These are phyloP conservation scores for Epinotia nisella DNA, from an alignment of 2,888 invertebrate species.

Conservation along the genomic window DNA sequence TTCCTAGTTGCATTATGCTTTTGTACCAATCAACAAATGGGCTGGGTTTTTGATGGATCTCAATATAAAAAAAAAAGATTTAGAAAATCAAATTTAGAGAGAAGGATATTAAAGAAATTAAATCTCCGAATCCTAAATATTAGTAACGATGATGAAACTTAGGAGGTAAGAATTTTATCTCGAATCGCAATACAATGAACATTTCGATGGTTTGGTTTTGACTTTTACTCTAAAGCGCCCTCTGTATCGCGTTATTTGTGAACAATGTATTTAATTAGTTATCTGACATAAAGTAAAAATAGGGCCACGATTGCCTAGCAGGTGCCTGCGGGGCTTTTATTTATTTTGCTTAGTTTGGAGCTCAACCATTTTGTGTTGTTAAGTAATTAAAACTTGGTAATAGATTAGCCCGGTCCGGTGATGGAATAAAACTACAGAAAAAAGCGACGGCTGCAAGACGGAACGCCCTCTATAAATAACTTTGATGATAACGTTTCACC, in stretches of 20 bases:
- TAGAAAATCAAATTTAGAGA: too few species aligned
- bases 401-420: not conserved
- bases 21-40: not conserved
- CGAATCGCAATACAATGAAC: too few species aligned
- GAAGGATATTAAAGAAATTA: too few species aligned
- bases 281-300: not conserved
- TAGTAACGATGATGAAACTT: too few species aligned
- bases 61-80: not conserved
- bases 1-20: not conserved
- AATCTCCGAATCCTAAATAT: too few species aligned
- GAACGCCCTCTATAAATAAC: slow-evolving; percentile 21
- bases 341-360: not conserved
- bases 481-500: slow-evolving; percentile 37
- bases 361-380: not conserved
- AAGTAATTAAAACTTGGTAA: slow-evolving; percentile 17
- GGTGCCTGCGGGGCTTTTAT: too few species aligned
- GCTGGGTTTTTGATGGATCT: not conserved
- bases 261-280: not conserved
- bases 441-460: slow-evolving; percentile 10
- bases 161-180: too few species aligned
- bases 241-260: not conserved
- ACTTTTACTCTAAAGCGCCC: not conserved
- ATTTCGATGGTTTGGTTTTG: not conserved
- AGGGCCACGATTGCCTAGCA: not conserved
- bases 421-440: not conserved